Evolutionary conservation across 1,140 invertebrate species (phyloP).

Genomic region (Gonioctena quinquepunctata): DNA sequence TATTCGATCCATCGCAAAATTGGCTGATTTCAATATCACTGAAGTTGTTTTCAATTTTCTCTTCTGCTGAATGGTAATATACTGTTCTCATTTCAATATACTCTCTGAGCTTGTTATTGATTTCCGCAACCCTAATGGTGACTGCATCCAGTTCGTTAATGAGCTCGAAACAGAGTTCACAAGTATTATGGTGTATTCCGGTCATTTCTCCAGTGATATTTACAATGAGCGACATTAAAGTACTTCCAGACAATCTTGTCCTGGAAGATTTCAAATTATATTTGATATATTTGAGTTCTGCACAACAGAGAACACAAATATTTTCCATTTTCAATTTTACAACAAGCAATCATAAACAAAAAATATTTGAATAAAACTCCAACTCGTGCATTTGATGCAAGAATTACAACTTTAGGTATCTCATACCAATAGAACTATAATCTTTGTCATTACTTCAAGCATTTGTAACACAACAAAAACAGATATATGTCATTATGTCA

Average conservation of each 20-base stretch:
- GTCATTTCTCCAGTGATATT: neutral
- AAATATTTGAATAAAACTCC: too few species aligned
- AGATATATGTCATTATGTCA: too few species aligned
- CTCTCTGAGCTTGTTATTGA: constrained; percentile 15
- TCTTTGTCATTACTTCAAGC: too few species aligned
- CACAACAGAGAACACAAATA: neutral
- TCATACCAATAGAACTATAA: too few species aligned
- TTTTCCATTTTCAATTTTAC: neutral
- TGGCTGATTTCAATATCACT: neutral
- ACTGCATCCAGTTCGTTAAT: constrained; percentile 35
- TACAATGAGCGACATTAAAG: neutral
- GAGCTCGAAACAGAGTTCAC: constrained; percentile 25
- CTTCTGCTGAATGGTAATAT: neutral
- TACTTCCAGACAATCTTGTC: neutral
- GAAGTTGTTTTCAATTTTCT: neutral
- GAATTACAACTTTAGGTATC: too few species aligned
- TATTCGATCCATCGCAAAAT: constrained; percentile 14
- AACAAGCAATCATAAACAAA: neutral
- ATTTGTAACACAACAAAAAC: too few species aligned
- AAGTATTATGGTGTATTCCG: constrained; percentile 26
- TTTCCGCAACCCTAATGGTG: constrained; percentile 24
- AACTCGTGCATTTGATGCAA: too few species aligned
- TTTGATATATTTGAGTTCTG: neutral
- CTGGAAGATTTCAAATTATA: neutral
- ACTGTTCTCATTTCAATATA: constrained; percentile 7